Conservation (phyloP, 2,888 invertebrate genomes). For the Xylocampa areola region DNA sequence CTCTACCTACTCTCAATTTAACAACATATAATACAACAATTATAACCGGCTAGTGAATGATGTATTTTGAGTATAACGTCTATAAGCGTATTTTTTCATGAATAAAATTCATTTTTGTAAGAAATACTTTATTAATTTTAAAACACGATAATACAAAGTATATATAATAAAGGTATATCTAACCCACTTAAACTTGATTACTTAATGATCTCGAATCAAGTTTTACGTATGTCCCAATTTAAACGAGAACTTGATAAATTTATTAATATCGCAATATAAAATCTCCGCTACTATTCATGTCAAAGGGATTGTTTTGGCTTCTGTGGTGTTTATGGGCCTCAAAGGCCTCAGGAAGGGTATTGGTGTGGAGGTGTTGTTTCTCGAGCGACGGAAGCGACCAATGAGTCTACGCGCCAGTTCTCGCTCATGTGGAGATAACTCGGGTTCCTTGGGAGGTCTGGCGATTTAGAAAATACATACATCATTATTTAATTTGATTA, state of each 20-base stretch:
- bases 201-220: constrained; percentile 23
- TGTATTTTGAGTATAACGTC: constrained; percentile 12
- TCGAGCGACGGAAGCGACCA: constrained; percentile 79
- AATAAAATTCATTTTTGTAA: constrained; percentile 27
- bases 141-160: constrained; percentile 13
- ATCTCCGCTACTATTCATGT: constrained; percentile 34
- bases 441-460: constrained; percentile 77
- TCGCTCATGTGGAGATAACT: constrained; percentile 75
- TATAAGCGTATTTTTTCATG: constrained; percentile 40
- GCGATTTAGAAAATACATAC: neutral
- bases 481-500: no score
- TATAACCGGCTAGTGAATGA: constrained; percentile 33
- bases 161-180: constrained; percentile 8
- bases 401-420: constrained; percentile 79
- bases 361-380: constrained; percentile 66
- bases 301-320: constrained; percentile 40
- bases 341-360: constrained; percentile 69
- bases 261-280: constrained; percentile 23
- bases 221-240: constrained; percentile 23
- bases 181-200: constrained; percentile 13
- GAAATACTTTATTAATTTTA: constrained; percentile 51
- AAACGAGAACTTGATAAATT: constrained; percentile 42
- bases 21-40: constrained; percentile 21
- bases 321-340: constrained; percentile 59
- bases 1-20: constrained; percentile 11